phyloP scores from a whole-genome alignment of 2,797 vertebrate genomes.

The Coregonus sp. region DNA sequence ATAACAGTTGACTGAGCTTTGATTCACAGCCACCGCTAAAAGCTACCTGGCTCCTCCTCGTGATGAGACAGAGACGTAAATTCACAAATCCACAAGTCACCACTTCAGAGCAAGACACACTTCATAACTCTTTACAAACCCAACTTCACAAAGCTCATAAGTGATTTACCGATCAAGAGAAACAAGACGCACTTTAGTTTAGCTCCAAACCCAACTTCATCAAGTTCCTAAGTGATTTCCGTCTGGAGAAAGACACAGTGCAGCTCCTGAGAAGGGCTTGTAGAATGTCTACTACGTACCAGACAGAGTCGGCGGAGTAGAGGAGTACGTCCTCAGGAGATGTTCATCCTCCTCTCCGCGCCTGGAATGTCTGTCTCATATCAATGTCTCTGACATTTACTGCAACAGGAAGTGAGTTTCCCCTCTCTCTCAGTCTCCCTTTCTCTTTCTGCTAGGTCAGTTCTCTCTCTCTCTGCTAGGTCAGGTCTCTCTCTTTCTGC shows the following conservation, averaged over 20 bases:
- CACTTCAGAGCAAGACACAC: too few species aligned
- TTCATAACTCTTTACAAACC: neutral
- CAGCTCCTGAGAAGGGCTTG: neutral
- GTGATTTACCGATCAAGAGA: neutral
- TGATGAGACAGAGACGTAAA: too few species aligned
- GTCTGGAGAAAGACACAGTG: neutral
- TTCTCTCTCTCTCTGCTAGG: too few species aligned
- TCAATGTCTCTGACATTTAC: slow-evolving; percentile 48
- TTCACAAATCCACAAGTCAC: too few species aligned
- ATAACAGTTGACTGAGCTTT: neutral
- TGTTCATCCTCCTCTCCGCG: neutral
- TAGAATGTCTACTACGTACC: neutral
- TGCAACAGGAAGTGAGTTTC: slow-evolving; percentile 61
- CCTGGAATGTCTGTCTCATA: slow-evolving; percentile 35
- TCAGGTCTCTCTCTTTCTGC: too few species aligned
- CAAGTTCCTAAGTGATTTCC: neutral
- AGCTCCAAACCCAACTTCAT: neutral
- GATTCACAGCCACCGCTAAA: neutral
- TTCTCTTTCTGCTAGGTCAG: too few species aligned
- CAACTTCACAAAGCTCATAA: neutral
- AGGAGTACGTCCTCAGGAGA: neutral
- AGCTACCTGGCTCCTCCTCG: neutral
- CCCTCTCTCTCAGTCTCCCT: slow-evolving; percentile 19
- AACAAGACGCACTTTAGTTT: neutral
- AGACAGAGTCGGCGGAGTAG: neutral